A percentile compares a stretch with the other conserved stretches of the same genome.
Conservation (phyloP, 2,797 vertebrate genomes). For the Neoniphon sammara region DNA sequence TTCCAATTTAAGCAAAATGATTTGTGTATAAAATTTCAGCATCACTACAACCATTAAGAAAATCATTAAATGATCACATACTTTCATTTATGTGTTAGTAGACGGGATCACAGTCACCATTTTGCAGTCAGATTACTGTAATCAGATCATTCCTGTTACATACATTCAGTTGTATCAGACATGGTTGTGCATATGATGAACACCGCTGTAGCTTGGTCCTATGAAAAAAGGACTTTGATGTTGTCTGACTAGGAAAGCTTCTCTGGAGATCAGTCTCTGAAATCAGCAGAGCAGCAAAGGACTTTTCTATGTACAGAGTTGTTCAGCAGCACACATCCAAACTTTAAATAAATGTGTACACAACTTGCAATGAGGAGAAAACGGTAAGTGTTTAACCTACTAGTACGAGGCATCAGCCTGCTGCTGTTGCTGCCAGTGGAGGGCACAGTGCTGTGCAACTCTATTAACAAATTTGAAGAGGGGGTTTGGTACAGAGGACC, state of each 20-base stretch:
- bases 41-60: not conserved
- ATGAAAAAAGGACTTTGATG: not conserved
- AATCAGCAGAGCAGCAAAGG: not conserved
- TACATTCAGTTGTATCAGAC: no score
- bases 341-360: constrained; percentile 23
- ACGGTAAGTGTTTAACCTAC: constrained; percentile 25
- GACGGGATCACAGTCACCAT: not conserved
- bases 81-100: not conserved
- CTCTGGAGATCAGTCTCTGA: not conserved
- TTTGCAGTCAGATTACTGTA: no score
- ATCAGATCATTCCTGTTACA: no score
- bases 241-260: not conserved
- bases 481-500: constrained; percentile 40
- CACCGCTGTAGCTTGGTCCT: no score
- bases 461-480: constrained; percentile 18
- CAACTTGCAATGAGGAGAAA: constrained; percentile 17
- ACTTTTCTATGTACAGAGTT: not conserved
- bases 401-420: constrained; percentile 9
- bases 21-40: not conserved
- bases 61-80: not conserved
- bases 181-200: no score
- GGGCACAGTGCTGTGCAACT: not conserved
- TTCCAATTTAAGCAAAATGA: no score
- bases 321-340: not conserved
- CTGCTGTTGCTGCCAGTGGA: constrained; percentile 1